Evolutionary conservation across 1,140 invertebrate genomes (phyloP).

Genomic region (Leptinotarsa defecta): DNA sequence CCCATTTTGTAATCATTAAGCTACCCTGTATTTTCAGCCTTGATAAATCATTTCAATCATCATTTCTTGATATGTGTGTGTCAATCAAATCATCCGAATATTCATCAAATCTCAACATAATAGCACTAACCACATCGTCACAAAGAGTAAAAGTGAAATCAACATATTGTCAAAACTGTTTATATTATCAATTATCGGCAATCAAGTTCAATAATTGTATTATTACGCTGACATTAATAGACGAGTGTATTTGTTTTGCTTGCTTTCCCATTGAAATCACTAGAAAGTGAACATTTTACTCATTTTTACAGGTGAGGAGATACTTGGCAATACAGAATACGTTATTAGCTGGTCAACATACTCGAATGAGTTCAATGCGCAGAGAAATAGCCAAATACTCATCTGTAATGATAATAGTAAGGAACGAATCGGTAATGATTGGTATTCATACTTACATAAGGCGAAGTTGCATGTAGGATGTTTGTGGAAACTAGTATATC

Average conservation of each 20-base stretch:
- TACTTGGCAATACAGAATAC: not conserved
- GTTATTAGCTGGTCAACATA: not conserved
- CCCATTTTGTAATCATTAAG: no score
- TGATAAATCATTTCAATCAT: no score
- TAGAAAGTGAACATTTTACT: not conserved
- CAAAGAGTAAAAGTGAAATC: slow-evolving; percentile 1
- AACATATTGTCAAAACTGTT: not conserved
- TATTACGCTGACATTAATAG: not conserved
- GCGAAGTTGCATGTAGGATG: not conserved
- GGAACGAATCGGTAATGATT: not conserved
- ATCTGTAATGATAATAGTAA: not conserved
- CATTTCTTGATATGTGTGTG: no score
- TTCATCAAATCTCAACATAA: no score
- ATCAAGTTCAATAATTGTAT: not conserved
- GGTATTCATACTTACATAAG: slow-evolving; percentile 3
- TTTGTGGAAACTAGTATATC: not conserved
- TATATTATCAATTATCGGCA: not conserved
- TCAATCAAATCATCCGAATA: no score
- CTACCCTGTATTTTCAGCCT: no score
- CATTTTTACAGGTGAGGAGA: slow-evolving; percentile 6
- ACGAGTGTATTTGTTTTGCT: not conserved
- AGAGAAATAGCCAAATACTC: not conserved
- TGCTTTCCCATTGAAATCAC: not conserved
- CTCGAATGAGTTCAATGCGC: not conserved
- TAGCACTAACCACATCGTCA: not conserved